phyloP scores from a whole-genome alignment of 1,140 invertebrate genomes.

The Magallana gigas region DNA sequence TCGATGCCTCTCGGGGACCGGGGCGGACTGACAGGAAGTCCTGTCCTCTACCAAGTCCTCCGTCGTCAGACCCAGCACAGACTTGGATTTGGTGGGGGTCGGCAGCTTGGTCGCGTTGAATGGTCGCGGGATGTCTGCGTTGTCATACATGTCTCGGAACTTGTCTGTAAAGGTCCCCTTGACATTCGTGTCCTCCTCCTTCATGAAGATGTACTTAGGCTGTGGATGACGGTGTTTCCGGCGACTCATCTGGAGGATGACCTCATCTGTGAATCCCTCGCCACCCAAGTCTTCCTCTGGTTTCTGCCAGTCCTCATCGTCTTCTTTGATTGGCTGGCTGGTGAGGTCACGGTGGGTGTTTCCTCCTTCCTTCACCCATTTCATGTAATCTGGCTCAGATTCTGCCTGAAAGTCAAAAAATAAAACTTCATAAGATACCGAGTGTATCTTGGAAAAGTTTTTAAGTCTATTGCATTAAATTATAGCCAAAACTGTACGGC shows the following conservation, averaged over 20 bases:
- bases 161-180: conserved; percentile 60
- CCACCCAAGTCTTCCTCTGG: neutral
- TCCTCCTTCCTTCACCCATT: conserved; percentile 49
- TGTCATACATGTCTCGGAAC: conserved; percentile 57
- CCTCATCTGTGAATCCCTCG: conserved; percentile 46
- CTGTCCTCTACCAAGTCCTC: conserved; percentile 30
- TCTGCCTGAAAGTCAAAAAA: conserved; percentile 45
- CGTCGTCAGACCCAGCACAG: conserved; percentile 55
- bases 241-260: conserved; percentile 44
- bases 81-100: conserved; percentile 55
- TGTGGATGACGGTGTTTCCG: conserved; percentile 43
- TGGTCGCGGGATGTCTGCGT: conserved; percentile 57
- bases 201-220: conserved; percentile 61
- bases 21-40: conserved; percentile 47
- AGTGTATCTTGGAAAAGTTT: neutral
- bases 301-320: neutral
- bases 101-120: conserved; percentile 44
- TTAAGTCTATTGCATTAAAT: neutral
- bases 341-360: conserved; percentile 37
- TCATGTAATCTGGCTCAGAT: conserved; percentile 56
- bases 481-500: too few relatives aligned
- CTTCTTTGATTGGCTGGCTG: conserved; percentile 44
- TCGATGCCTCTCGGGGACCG: conserved; percentile 47
- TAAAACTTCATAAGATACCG: neutral
- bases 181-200: conserved; percentile 55